These are phyloP conservation scores for Agrotis clavis DNA, from an alignment of 2,888 invertebrate species.

Conservation along the genomic window DNA sequence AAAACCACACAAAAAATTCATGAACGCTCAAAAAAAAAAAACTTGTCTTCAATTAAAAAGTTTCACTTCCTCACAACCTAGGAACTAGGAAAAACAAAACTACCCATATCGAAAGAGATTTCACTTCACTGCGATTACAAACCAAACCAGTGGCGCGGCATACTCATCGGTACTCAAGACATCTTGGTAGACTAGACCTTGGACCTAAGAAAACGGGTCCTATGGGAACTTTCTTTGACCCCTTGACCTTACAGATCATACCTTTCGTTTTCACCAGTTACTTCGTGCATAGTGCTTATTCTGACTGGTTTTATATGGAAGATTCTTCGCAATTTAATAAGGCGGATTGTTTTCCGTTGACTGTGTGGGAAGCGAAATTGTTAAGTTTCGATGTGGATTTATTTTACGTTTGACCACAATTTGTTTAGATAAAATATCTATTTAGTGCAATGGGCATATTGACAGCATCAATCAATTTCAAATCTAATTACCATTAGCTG, in stretches of 20 bases:
- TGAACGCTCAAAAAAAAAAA: too few relatives aligned
- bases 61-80: constrained; percentile 7
- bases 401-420: neutral
- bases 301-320: constrained; percentile 21
- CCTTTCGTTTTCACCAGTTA: constrained; percentile 67
- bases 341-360: neutral
- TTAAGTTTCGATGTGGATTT: neutral
- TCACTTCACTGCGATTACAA: constrained; percentile 39
- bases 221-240: constrained; percentile 66
- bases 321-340: constrained; percentile 21
- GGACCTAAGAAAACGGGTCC: constrained; percentile 59
- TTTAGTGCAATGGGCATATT: too few relatives aligned
- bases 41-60: too few relatives aligned
- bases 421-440: too few relatives aligned
- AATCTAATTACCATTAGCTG: too few relatives aligned
- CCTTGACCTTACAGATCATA: constrained; percentile 49
- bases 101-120: constrained; percentile 41
- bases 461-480: too few relatives aligned
- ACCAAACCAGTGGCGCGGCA: constrained; percentile 32
- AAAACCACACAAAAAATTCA: too few relatives aligned
- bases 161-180: constrained; percentile 21
- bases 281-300: constrained; percentile 36
- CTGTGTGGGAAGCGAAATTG: constrained; percentile 28
- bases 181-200: constrained; percentile 54
- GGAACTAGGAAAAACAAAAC: constrained; percentile 21